Percentiles rank a stretch among this genome's conserved stretches.
phyloP scores from a whole-genome alignment of 1,140 invertebrate genomes.

The Diabrotica undecimpunctata region DNA sequence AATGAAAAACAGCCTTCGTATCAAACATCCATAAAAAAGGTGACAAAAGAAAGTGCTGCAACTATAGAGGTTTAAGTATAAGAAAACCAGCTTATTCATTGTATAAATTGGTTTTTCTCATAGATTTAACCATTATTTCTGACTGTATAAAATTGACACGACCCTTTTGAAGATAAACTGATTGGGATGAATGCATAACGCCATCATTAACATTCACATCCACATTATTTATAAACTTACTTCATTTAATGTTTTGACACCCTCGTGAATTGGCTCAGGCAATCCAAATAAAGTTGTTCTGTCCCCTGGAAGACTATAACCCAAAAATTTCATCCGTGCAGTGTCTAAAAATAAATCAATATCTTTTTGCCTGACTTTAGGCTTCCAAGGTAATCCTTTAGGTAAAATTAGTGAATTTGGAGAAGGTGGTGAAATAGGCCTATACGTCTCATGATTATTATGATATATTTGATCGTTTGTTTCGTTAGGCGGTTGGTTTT shows the following conservation, averaged over 20 bases:
- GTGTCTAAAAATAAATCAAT: slow-evolving; percentile 88
- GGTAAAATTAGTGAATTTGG: slow-evolving; percentile 23
- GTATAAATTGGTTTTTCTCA: too few relatives aligned
- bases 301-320: slow-evolving; percentile 83
- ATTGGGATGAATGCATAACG: too few relatives aligned
- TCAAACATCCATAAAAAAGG: too few relatives aligned
- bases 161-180: too few relatives aligned
- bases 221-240: slow-evolving; percentile 13
- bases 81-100: too few relatives aligned
- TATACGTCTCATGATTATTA: slow-evolving; percentile 46
- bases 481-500: slow-evolving; percentile 47
- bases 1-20: too few relatives aligned
- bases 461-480: slow-evolving; percentile 29
- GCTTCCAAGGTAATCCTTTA: slow-evolving; percentile 83
- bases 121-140: too few relatives aligned
- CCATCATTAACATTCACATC: too few relatives aligned
- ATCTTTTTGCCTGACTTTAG: slow-evolving; percentile 93
- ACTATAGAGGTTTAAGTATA: too few relatives aligned
- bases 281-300: slow-evolving; percentile 85
- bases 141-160: too few relatives aligned
- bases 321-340: slow-evolving; percentile 88
- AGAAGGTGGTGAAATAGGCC: slow-evolving; percentile 45
- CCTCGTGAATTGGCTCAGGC: slow-evolving; percentile 91
- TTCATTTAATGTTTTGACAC: slow-evolving; percentile 82
- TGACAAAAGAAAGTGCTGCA: too few relatives aligned